These are phyloP conservation scores for Drosophila affinis DNA, from an alignment of 2,888 invertebrate species.

Conservation along the genomic window DNA sequence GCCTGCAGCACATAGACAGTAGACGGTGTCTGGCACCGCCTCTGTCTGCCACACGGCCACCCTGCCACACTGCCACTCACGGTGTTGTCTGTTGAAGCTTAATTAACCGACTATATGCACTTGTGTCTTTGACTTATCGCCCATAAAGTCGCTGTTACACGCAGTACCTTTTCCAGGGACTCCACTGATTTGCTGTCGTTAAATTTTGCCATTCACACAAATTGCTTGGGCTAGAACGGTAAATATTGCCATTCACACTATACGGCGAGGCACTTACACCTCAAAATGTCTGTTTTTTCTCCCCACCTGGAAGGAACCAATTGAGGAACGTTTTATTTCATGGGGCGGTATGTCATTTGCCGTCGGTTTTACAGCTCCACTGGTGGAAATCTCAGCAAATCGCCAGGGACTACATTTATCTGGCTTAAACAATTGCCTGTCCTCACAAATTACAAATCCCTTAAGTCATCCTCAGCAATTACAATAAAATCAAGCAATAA, in stretches of 20 bases:
- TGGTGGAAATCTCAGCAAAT: not conserved
- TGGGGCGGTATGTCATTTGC: no score
- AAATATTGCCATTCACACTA: not conserved
- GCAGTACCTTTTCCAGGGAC: not conserved
- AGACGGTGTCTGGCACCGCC: slow-evolving; percentile 1
- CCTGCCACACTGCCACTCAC: slow-evolving; percentile 3
- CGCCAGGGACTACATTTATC: not conserved
- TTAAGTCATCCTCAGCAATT: slow-evolving; percentile 35
- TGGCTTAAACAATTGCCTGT: not conserved
- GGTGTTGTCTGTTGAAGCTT: slow-evolving; percentile 9
- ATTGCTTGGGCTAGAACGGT: not conserved
- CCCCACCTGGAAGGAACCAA: no score
- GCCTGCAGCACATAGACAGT: slow-evolving; percentile 36
- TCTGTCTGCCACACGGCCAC: slow-evolving; percentile 9
- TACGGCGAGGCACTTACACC: not conserved
- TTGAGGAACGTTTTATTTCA: no score
- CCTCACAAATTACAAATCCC: slow-evolving; percentile 64
- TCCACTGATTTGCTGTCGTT: not conserved
- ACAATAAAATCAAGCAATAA: slow-evolving; percentile 52
- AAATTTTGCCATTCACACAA: not conserved
- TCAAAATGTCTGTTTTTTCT: not conserved
- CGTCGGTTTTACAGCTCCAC: no score
- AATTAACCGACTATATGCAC: slow-evolving; percentile 4
- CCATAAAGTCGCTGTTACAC: not conserved
- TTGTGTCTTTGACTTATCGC: slow-evolving; percentile 3